phyloP scores from a whole-genome alignment of 92 coral and sea anemone species.

The Nematostella vectensis region DNA sequence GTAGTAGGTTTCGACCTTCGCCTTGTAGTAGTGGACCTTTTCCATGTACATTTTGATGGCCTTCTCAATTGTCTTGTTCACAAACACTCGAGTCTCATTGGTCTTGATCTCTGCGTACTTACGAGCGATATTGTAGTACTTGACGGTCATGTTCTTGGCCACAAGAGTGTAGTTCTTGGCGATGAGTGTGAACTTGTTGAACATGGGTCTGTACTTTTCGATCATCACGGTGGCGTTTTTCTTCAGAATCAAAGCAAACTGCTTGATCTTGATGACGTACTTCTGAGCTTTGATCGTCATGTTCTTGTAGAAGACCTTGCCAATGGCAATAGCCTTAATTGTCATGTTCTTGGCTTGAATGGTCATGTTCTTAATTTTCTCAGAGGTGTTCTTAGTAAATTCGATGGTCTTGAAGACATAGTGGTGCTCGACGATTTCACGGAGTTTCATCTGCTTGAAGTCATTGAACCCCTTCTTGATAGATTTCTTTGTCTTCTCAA shows the following conservation, averaged over 20 bases:
- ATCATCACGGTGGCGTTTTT: constrained; percentile 24
- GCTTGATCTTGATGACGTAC: constrained; percentile 23
- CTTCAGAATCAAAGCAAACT: constrained; percentile 20
- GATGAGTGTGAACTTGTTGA: constrained; percentile 18
- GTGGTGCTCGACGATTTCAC: constrained; percentile 71
- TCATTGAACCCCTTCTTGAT: constrained; percentile 45
- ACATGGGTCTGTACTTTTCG: constrained; percentile 13
- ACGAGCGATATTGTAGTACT: constrained; percentile 26
- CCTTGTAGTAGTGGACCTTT: constrained; percentile 47
- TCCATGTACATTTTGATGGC: constrained; percentile 45
- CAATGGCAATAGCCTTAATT: constrained; percentile 47
- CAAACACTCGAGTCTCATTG: constrained; percentile 41
- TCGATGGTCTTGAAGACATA: constrained; percentile 60
- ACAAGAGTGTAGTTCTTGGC: constrained; percentile 24
- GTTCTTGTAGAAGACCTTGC: constrained; percentile 61
- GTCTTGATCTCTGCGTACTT: constrained; percentile 31
- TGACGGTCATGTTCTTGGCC: constrained; percentile 17
- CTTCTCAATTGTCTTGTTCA: constrained; percentile 60
- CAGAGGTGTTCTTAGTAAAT: constrained; percentile 51
- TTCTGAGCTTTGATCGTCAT: constrained; percentile 44
- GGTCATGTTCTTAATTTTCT: constrained; percentile 37
- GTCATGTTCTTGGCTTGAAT: constrained; percentile 49
- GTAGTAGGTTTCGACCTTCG: constrained; percentile 49
- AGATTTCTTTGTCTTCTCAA: constrained; percentile 15
- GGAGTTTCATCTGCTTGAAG: constrained; percentile 68